A percentile compares a stretch with the other conserved stretches of the same genome.
Evolutionary conservation across 1,140 invertebrate species (phyloP).

Genomic region (Lasioglossum albipes): DNA sequence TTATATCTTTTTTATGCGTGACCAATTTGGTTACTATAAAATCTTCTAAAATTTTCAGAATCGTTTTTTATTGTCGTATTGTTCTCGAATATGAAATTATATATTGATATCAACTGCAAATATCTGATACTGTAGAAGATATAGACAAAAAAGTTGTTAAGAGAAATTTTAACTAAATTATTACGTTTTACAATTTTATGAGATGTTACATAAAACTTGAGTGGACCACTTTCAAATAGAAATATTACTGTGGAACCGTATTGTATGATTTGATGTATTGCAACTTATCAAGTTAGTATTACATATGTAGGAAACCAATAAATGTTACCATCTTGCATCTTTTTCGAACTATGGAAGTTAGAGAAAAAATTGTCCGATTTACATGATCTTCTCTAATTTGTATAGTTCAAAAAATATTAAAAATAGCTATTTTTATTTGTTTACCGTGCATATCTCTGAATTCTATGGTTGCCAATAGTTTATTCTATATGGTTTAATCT

Average conservation of each 20-base stretch:
- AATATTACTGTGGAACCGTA: neutral
- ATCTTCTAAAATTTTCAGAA: neutral
- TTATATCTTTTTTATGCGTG: neutral
- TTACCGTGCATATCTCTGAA: neutral
- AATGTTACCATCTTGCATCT: too few species aligned
- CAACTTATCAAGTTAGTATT: too few species aligned
- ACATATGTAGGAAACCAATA: too few species aligned
- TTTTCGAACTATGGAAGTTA: too few species aligned
- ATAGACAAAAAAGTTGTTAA: neutral
- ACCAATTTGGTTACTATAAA: neutral
- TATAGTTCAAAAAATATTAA: neutral
- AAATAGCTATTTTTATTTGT: too few species aligned
- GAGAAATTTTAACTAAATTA: neutral
- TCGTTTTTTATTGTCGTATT: too few species aligned
- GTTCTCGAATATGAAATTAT: neutral
- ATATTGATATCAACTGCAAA: neutral
- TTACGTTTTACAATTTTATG: neutral
- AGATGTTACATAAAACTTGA: neutral
- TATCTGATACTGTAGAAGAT: too few species aligned
- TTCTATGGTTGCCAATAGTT: neutral
- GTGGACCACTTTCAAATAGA: neutral
- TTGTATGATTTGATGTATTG: neutral
- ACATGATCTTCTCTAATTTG: too few species aligned
- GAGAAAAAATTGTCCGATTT: too few species aligned
- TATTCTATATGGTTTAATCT: neutral